Evolutionary conservation across 2,797 vertebrate species (phyloP).

Genomic region (Nannoperca obscura): DNA sequence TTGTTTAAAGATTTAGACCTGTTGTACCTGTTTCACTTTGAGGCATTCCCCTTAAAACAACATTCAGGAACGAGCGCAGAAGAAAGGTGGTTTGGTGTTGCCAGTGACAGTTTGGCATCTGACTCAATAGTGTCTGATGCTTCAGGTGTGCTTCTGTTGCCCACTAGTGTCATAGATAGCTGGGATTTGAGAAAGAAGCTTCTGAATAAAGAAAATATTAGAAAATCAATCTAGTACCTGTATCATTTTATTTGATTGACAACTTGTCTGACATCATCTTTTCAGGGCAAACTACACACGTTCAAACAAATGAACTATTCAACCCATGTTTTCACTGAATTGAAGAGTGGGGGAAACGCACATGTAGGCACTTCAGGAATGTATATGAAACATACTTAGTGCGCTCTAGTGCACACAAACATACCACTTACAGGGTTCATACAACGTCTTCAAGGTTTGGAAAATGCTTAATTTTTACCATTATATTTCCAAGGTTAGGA

Average conservation of each 20-base stretch:
- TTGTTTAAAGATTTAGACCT: conserved; percentile 74
- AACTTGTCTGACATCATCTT: not conserved
- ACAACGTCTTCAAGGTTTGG: too few relatives aligned
- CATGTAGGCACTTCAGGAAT: conserved; percentile 59
- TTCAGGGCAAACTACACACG: conserved; percentile 19
- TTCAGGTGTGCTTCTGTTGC: conserved; percentile 3
- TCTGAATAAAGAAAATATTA: not conserved
- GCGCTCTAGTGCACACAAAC: conserved; percentile 21
- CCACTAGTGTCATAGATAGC: not conserved
- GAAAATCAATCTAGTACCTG: not conserved
- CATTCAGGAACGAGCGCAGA: conserved; percentile 50
- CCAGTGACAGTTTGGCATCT: conserved; percentile 48
- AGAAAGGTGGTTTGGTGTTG: conserved; percentile 19
- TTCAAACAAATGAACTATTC: conserved; percentile 25
- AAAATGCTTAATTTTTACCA: too few relatives aligned
- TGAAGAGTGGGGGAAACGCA: conserved; percentile 30
- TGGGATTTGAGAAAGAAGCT: not conserved
- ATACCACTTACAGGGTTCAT: not conserved
- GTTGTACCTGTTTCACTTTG: conserved; percentile 78
- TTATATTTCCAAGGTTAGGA: too few relatives aligned
- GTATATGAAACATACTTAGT: conserved; percentile 68
- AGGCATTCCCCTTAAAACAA: conserved; percentile 73
- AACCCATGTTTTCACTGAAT: conserved; percentile 51
- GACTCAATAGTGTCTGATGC: not conserved
- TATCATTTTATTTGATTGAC: not conserved